Percentiles rank a stretch among this genome's conserved stretches.
These are phyloP conservation scores for Sisyra nigra DNA, from an alignment of 2,888 invertebrate genomes.

Conservation along the genomic window DNA sequence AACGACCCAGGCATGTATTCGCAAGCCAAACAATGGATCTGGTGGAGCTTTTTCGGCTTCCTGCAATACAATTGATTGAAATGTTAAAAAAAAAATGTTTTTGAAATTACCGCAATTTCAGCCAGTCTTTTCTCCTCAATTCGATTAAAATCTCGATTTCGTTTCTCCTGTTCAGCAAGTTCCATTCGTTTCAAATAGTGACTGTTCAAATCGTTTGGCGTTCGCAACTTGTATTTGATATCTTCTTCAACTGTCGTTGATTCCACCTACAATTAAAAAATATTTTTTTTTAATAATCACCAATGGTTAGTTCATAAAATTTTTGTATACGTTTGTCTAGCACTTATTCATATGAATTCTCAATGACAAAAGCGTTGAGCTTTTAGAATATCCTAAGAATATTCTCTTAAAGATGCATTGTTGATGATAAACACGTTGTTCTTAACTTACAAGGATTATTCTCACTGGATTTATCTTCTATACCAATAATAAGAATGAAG, in stretches of 20 bases:
- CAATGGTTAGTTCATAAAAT: too few relatives aligned
- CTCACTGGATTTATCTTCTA: too few relatives aligned
- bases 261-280: slow-evolving; percentile 14
- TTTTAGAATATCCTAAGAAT: too few relatives aligned
- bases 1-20: slow-evolving; percentile 75
- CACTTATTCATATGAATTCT: too few relatives aligned
- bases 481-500: too few relatives aligned
- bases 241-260: slow-evolving; percentile 16
- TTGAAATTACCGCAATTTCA: slow-evolving; percentile 9
- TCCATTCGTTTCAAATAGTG: slow-evolving; percentile 37
- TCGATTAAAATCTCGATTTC: slow-evolving; percentile 20
- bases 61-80: slow-evolving; percentile 23
- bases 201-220: slow-evolving; percentile 37
- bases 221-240: slow-evolving; percentile 33
- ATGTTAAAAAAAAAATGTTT: not conserved
- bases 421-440: too few relatives aligned
- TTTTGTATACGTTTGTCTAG: not conserved
- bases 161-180: slow-evolving; percentile 26
- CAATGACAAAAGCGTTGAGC: too few relatives aligned
- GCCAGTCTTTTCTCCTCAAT: slow-evolving; percentile 20
- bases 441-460: too few relatives aligned
- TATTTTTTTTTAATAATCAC: too few relatives aligned
- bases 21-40: slow-evolving; percentile 48
- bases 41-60: slow-evolving; percentile 43
- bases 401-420: too few relatives aligned